Percentiles rank a stretch among this genome's conserved stretches.
These are phyloP conservation scores for Megaceryle alcyon DNA, from an alignment of 2,797 vertebrate species.

Conservation along the genomic window DNA sequence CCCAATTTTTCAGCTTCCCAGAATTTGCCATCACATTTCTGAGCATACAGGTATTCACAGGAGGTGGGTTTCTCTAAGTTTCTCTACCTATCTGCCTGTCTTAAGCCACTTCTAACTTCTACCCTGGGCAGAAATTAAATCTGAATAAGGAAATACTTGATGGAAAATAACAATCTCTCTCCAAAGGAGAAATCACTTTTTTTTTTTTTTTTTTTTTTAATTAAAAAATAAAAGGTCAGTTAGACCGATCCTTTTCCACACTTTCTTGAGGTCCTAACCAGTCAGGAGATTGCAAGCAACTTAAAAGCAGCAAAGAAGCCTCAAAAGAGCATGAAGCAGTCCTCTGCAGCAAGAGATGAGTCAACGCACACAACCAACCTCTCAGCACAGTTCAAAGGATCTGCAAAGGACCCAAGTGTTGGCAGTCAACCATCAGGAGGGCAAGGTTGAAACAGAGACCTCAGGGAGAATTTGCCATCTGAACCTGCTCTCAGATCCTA, in stretches of 20 bases:
- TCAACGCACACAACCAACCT: neutral
- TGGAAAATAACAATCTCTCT: neutral
- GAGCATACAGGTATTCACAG: neutral
- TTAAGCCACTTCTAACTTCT: neutral
- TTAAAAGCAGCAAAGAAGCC: neutral
- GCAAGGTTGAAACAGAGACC: neutral
- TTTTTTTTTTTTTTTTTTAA: neutral
- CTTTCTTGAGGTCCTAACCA: neutral
- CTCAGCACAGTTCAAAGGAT: neutral
- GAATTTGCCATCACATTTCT: neutral
- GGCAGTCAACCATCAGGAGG: neutral
- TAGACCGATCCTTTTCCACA: neutral
- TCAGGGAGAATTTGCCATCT: neutral
- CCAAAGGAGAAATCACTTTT: neutral
- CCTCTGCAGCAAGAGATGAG: neutral
- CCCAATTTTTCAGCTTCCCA: neutral
- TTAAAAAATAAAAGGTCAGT: neutral
- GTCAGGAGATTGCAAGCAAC: neutral
- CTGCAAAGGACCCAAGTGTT: neutral
- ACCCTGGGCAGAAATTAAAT: neutral
- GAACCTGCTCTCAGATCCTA: neutral
- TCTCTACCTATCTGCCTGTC: neutral
- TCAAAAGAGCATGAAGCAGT: neutral
- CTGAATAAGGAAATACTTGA: neutral
- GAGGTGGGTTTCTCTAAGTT: neutral